Evolutionary conservation across 1,140 invertebrate genomes (phyloP).

Genomic region (Papilio xuthus): DNA sequence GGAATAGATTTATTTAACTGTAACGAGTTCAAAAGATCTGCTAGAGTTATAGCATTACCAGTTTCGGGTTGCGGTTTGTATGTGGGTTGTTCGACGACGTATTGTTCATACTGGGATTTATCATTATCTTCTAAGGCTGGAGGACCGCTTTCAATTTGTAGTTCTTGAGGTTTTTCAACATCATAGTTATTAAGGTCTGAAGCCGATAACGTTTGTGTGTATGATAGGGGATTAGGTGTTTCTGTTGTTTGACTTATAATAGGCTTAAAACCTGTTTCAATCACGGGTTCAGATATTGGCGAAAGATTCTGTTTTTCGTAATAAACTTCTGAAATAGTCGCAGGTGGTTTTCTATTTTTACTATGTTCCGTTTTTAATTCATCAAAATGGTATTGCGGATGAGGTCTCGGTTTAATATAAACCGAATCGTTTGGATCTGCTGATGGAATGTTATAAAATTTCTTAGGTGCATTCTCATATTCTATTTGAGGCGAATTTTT

Average conservation of each 20-base stretch:
- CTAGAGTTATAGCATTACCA: constrained; percentile 57
- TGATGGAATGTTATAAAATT: constrained; percentile 51
- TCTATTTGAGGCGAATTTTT: constrained; percentile 54
- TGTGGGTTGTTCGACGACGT: constrained; percentile 58
- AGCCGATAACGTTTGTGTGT: constrained; percentile 44
- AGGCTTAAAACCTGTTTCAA: constrained; percentile 76
- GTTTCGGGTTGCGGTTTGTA: constrained; percentile 49
- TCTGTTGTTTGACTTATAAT: constrained; percentile 57
- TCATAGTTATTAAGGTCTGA: constrained; percentile 40
- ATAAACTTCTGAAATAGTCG: constrained; percentile 67
- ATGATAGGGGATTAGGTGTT: constrained; percentile 52
- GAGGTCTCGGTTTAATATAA: constrained; percentile 64
- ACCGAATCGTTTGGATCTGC: constrained; percentile 55
- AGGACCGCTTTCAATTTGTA: constrained; percentile 45
- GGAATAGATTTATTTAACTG: constrained; percentile 88
- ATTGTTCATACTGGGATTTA: constrained; percentile 57
- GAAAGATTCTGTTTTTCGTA: constrained; percentile 63
- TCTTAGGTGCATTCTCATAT: constrained; percentile 52
- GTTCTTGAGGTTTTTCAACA: constrained; percentile 47
- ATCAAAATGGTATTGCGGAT: constrained; percentile 60
- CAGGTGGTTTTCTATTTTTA: constrained; percentile 59
- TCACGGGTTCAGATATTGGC: constrained; percentile 54
- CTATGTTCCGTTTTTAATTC: constrained; percentile 50
- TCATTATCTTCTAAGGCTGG: constrained; percentile 45
- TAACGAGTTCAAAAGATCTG: constrained; percentile 83